A percentile compares a stretch with the other conserved stretches of the same genome.
Conservation (phyloP, 2,113 vertebrate species). For the Ginglymostoma cirratum region DNA sequence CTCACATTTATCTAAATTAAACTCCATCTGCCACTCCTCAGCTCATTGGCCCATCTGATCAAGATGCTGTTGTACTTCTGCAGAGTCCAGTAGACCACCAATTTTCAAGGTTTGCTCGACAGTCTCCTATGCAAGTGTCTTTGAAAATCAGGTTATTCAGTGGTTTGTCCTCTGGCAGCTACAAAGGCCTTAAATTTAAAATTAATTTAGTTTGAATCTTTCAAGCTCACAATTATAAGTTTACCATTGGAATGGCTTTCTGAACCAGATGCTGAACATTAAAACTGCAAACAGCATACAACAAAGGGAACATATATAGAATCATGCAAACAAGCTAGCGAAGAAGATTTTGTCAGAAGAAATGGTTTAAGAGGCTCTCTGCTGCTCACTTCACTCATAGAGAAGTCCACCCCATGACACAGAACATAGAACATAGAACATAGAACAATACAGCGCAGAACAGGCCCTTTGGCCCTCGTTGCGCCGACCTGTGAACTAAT, state of each 20-base stretch:
- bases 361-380: not conserved
- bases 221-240: not conserved
- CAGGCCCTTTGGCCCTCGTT: no score
- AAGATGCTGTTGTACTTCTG: no score
- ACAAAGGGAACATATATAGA: not conserved
- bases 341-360: not conserved
- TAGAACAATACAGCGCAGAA: no score
- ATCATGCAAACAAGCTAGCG: not conserved
- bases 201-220: not conserved
- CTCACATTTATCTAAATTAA: no score
- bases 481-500: no score
- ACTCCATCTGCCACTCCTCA: no score
- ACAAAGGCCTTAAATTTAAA: not conserved
- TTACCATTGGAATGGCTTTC: not conserved
- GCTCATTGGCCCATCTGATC: no score
- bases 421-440: no score
- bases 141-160: not conserved
- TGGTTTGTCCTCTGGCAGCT: not conserved
- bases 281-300: not conserved
- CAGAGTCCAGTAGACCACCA: no score
- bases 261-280: not conserved
- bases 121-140: not conserved
- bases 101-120: not conserved
- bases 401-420: not conserved
- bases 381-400: not conserved